Conservation (phyloP, 2,888 invertebrate genomes). For the Bunonema sp. region DNA sequence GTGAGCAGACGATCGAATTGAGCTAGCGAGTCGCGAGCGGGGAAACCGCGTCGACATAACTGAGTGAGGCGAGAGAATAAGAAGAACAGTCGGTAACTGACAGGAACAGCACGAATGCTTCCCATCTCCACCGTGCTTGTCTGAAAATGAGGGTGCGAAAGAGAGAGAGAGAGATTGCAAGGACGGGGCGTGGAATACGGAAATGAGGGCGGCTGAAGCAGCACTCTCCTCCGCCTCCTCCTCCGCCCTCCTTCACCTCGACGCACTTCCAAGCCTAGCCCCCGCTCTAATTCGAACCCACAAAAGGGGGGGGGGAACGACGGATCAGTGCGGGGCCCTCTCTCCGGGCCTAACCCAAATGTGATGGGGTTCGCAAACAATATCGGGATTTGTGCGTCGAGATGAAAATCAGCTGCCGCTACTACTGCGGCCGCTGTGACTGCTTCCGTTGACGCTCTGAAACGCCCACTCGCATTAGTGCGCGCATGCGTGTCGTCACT, state of each 20-base stretch:
- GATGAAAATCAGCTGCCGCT: too few relatives aligned
- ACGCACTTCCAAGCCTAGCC: neutral
- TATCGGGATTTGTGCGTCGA: too few relatives aligned
- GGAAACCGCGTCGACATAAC: neutral
- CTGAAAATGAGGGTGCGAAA: neutral
- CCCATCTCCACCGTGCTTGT: neutral
- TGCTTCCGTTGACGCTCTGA: too few relatives aligned
- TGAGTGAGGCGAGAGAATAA: neutral
- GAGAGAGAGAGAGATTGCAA: neutral
- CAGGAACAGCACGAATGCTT: slow-evolving; percentile 1
- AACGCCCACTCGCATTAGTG: too few relatives aligned
- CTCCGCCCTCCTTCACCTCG: neutral
- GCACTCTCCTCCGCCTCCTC: neutral
- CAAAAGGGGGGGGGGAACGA: too few relatives aligned
- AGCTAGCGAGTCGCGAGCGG: neutral
- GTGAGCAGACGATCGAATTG: slow-evolving; percentile 1
- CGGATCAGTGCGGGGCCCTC: too few relatives aligned
- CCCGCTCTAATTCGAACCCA: too few relatives aligned
- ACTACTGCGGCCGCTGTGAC: too few relatives aligned
- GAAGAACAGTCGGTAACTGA: slow-evolving; percentile 2
- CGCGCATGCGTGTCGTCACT: too few relatives aligned
- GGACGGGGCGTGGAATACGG: neutral
- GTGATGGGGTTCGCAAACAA: too few relatives aligned
- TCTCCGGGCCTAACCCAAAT: too few relatives aligned
- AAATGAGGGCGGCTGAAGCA: neutral